Percentiles rank a stretch among this genome's conserved stretches.
phyloP scores from a whole-genome alignment of 1,140 invertebrate genomes.

The Zaprionus kolodkinae region DNA sequence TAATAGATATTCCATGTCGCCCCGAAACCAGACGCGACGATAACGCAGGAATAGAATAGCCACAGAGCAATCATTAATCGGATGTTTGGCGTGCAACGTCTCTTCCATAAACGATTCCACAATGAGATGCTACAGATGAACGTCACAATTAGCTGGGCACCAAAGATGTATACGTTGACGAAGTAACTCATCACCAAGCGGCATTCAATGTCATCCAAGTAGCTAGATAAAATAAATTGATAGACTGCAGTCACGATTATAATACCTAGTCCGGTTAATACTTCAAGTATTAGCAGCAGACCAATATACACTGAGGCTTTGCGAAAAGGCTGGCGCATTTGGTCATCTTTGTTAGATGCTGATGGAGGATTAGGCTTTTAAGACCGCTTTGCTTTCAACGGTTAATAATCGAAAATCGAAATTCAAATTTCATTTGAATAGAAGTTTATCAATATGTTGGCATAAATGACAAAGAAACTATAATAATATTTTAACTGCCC shows the following conservation, averaged over 20 bases:
- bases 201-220: conserved; percentile 54
- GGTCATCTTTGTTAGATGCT: conserved; percentile 62
- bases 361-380: conserved; percentile 11
- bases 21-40: conserved; percentile 64
- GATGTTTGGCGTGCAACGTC: conserved; percentile 69
- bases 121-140: conserved; percentile 64
- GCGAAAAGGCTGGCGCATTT: conserved; percentile 78
- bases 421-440: conserved; percentile 36
- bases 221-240: conserved; percentile 57
- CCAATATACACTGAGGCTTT: conserved; percentile 61
- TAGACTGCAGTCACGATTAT: conserved; percentile 62
- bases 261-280: conserved; percentile 62
- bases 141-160: conserved; percentile 57
- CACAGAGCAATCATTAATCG: conserved; percentile 63
- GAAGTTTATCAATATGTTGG: conserved; percentile 13
- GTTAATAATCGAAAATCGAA: neutral
- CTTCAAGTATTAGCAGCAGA: conserved; percentile 64
- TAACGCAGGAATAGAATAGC: conserved; percentile 71
- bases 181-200: conserved; percentile 57
- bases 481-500: neutral
- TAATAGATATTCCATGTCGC: conserved; percentile 60
- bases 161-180: conserved; percentile 64
- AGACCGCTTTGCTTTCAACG: neutral
- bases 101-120: conserved; percentile 70
- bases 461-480: neutral